Percentiles rank a stretch among this genome's conserved stretches.
Evolutionary conservation across 2,888 invertebrate species (phyloP).

Genomic region (Oxycera nigricornis): DNA sequence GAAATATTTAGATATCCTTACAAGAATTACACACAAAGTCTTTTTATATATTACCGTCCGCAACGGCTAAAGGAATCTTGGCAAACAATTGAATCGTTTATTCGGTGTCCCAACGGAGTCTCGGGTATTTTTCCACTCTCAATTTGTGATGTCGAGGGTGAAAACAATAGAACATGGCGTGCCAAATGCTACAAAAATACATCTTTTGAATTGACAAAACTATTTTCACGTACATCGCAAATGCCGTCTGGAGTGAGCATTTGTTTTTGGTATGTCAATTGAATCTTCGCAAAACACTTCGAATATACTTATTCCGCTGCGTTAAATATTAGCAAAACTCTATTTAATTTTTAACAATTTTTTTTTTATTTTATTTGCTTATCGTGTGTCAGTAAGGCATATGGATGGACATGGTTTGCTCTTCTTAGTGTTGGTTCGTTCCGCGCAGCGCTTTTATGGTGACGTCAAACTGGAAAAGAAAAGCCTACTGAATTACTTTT

Average conservation of each 20-base stretch:
- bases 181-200: slow-evolving; percentile 35
- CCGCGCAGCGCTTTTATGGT: too few relatives aligned
- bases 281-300: neutral
- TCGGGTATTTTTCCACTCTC: neutral
- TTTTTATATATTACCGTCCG: slow-evolving; percentile 27
- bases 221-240: slow-evolving; percentile 49
- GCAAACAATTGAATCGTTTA: slow-evolving; percentile 45
- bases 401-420: too few relatives aligned
- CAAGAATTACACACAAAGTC: slow-evolving; percentile 26
- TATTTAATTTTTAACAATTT: too few relatives aligned
- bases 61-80: slow-evolving; percentile 44
- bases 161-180: slow-evolving; percentile 40
- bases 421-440: too few relatives aligned
- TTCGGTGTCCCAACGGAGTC: slow-evolving; percentile 21
- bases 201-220: slow-evolving; percentile 55
- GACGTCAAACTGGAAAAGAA: too few relatives aligned
- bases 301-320: neutral
- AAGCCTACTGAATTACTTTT: too few relatives aligned
- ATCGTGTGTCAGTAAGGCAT: too few relatives aligned
- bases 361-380: too few relatives aligned
- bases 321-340: too few relatives aligned
- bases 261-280: too few relatives aligned
- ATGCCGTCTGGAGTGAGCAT: slow-evolving; percentile 48
- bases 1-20: too few relatives aligned
- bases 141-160: slow-evolving; percentile 2